A percentile compares a stretch with the other conserved stretches of the same genome.
Conservation (phyloP, 2,797 vertebrate species). For the Aphelocoma californica region DNA sequence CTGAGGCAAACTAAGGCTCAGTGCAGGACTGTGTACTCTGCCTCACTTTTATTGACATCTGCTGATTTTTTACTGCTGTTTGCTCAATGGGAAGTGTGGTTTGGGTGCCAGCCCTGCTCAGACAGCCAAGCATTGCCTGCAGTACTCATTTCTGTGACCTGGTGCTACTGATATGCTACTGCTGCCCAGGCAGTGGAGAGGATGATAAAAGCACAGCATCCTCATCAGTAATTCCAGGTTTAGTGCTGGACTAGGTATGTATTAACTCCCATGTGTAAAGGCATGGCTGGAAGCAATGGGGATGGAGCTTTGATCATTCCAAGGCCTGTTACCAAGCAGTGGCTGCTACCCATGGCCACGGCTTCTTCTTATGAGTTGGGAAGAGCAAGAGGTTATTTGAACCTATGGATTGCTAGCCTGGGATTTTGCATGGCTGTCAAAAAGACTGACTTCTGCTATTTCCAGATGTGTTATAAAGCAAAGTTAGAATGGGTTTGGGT, state of each 20-base stretch:
- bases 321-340: not conserved
- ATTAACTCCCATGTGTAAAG: not conserved
- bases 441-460: not conserved
- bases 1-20: not conserved
- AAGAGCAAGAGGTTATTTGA: not conserved
- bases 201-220: accelerated
- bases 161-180: not conserved
- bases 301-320: not conserved
- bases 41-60: not conserved
- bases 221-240: not conserved
- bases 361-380: not conserved
- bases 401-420: not conserved
- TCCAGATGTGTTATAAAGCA: not conserved
- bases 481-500: not conserved
- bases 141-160: not conserved
- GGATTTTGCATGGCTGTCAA: not conserved
- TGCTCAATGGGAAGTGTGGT: not conserved
- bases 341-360: not conserved
- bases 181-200: not conserved
- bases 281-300: not conserved
- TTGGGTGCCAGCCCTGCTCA: not conserved
- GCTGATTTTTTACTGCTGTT: not conserved
- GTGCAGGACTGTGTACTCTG: not conserved
- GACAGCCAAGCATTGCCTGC: not conserved
- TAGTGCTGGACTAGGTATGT: not conserved